Evolutionary conservation across 2,113 vertebrate species (phyloP).

Genomic region (Opisthocomus hoazin): DNA sequence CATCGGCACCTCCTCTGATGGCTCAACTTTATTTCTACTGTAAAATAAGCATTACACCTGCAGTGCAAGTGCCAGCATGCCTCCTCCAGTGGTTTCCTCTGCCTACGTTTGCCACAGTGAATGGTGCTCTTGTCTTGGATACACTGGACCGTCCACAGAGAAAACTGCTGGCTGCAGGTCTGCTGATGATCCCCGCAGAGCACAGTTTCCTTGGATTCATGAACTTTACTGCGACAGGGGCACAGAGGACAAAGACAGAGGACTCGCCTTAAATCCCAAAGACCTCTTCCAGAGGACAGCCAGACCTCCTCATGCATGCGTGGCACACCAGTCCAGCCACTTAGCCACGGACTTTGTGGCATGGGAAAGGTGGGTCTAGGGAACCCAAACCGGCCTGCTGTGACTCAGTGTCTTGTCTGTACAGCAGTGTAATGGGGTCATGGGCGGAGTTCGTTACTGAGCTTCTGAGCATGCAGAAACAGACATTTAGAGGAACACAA

Average conservation of each 20-base stretch:
- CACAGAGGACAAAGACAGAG: background rate
- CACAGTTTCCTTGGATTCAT: background rate
- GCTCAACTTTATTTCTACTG: background rate
- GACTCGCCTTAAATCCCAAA: constrained; percentile 53
- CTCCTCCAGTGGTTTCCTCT: background rate
- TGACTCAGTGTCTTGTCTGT: background rate
- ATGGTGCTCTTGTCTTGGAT: background rate
- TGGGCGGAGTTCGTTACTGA: background rate
- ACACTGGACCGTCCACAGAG: background rate
- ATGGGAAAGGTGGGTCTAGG: background rate
- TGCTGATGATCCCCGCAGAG: background rate
- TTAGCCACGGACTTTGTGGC: background rate
- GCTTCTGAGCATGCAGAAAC: background rate
- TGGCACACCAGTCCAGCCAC: background rate
- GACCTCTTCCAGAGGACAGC: background rate
- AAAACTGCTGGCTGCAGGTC: background rate
- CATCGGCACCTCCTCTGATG: background rate
- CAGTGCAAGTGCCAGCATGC: background rate
- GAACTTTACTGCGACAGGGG: background rate
- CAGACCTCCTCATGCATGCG: background rate
- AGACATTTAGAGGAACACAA: background rate
- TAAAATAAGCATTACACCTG: background rate
- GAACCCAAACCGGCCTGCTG: background rate
- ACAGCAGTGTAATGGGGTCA: background rate
- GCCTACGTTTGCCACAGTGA: background rate